These are phyloP conservation scores for Hemaris fuciformis DNA, from an alignment of 2,888 invertebrate genomes.

Conservation along the genomic window DNA sequence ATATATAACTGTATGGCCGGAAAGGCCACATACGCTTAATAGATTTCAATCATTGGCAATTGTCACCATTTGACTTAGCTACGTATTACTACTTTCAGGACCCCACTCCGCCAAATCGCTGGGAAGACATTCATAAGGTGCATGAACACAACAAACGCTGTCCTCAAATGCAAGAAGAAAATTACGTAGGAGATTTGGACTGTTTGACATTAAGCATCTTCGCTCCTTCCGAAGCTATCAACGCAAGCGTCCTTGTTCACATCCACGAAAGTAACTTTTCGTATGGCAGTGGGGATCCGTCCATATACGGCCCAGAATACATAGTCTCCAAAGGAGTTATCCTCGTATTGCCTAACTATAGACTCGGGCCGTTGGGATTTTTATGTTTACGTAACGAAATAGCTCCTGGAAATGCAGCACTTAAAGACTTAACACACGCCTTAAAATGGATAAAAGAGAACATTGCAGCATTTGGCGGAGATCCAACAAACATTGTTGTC, in stretches of 20 bases:
- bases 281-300: constrained; percentile 57
- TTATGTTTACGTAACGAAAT: constrained; percentile 54
- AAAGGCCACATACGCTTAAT: background rate
- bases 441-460: constrained; percentile 60
- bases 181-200: constrained; percentile 41
- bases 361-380: constrained; percentile 68
- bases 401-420: constrained; percentile 65
- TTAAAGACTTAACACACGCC: constrained; percentile 63
- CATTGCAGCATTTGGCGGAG: constrained; percentile 60
- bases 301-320: constrained; percentile 59
- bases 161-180: constrained; percentile 47
- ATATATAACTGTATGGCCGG: too few species aligned
- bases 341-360: constrained; percentile 64
- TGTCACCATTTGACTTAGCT: background rate
- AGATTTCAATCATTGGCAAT: background rate
- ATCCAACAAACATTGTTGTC: constrained; percentile 56
- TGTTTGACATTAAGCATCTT: constrained; percentile 71
- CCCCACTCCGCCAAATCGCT: constrained; percentile 35
- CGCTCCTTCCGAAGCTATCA: constrained; percentile 33
- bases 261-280: constrained; percentile 64
- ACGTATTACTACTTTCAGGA: constrained; percentile 47
- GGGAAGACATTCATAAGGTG: constrained; percentile 34
- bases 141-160: constrained; percentile 46
- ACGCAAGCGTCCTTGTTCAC: constrained; percentile 57
- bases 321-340: constrained; percentile 51